Conservation (phyloP, 2,113 vertebrate genomes). For the Sebastes schlegelii region DNA sequence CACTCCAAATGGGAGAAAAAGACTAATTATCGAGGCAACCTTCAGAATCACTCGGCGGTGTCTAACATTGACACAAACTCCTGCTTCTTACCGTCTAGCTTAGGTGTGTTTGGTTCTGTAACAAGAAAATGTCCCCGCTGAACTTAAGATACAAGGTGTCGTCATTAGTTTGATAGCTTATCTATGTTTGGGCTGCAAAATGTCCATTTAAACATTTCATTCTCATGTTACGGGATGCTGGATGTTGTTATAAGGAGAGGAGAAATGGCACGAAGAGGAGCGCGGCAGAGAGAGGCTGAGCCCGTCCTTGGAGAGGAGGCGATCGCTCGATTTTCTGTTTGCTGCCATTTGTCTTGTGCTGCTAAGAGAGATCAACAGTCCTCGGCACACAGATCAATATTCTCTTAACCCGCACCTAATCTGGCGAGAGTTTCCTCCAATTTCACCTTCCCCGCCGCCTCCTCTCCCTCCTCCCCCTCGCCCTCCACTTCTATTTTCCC, state of each 20-base stretch:
- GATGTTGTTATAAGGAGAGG: slow-evolving; percentile 14
- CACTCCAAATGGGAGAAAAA: slow-evolving; percentile 64
- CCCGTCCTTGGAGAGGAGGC: slow-evolving; percentile 91
- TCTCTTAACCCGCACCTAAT: slow-evolving; percentile 97
- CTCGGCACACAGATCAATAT: slow-evolving; percentile 98
- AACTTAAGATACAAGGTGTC: slow-evolving; percentile 11
- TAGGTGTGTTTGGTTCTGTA: slow-evolving; percentile 16
- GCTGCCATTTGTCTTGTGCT: slow-evolving; percentile 96
- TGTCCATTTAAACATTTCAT: slow-evolving; percentile 40
- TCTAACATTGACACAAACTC: slow-evolving; percentile 60
- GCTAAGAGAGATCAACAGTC: slow-evolving; percentile 98
- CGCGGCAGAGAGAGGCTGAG: slow-evolving; percentile 41
- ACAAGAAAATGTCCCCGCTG: background rate
- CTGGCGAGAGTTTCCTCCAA: slow-evolving; percentile 89
- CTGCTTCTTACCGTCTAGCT: slow-evolving; percentile 52
- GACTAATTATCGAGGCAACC: slow-evolving; percentile 75
- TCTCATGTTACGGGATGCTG: slow-evolving; percentile 7
- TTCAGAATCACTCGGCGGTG: slow-evolving; percentile 68
- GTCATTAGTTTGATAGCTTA: slow-evolving; percentile 24
- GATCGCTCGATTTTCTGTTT: slow-evolving; percentile 91
- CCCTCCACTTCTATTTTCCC: slow-evolving; percentile 65
- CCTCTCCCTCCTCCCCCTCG: slow-evolving; percentile 30
- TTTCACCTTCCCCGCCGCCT: slow-evolving; percentile 88
- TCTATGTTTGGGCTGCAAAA: slow-evolving; percentile 16
- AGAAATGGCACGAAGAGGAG: slow-evolving; percentile 19